These are phyloP conservation scores for Aphidoletes aphidimyza DNA, from an alignment of 2,888 invertebrate species.

Conservation along the genomic window DNA sequence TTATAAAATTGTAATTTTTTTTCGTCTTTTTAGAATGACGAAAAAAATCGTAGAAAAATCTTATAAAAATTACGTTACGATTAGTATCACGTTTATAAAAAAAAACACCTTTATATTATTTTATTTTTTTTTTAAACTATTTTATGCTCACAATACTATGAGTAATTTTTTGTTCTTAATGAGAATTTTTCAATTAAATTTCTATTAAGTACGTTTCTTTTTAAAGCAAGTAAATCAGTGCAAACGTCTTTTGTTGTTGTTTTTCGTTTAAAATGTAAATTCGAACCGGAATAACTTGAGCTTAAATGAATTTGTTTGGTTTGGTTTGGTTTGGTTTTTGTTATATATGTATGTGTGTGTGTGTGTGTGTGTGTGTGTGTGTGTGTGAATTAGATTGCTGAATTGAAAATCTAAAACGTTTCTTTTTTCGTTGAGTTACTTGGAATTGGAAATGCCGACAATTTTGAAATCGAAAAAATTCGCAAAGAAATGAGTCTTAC, in stretches of 20 bases:
- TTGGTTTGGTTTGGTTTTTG: neutral
- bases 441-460: neutral
- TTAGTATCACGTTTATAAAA: constrained; percentile 45
- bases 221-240: neutral
- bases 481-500: constrained; percentile 30
- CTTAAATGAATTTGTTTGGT: neutral
- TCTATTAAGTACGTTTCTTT: neutral
- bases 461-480: constrained; percentile 29
- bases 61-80: constrained; percentile 31
- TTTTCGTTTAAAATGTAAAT: neutral
- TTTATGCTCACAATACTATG: constrained; percentile 28
- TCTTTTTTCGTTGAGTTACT: neutral
- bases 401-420: neutral
- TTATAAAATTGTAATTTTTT: neutral
- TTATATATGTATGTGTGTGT: neutral
- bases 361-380: neutral
- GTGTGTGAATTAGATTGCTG: neutral
- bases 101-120: neutral
- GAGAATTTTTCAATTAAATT: neutral
- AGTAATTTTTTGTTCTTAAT: neutral
- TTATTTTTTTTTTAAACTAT: constrained; percentile 10
- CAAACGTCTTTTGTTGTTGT: constrained; percentile 33
- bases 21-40: too few relatives aligned
- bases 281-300: neutral
- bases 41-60: constrained; percentile 25